Evolutionary conservation across 2,113 vertebrate species (phyloP).

Genomic region (Neolamprologus modestus): DNA sequence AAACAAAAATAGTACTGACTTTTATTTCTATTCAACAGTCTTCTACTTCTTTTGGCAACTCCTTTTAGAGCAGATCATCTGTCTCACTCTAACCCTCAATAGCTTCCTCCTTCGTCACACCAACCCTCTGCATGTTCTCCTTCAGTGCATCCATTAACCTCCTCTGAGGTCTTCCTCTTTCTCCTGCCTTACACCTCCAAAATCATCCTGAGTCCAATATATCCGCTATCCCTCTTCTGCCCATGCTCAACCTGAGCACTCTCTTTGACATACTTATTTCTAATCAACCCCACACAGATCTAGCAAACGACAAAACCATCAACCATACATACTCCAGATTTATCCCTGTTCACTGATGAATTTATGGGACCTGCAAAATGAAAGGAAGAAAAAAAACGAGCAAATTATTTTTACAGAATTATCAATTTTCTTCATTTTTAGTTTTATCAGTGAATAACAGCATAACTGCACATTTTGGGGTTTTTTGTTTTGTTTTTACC

Average conservation of each 20-base stretch:
- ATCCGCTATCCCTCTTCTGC: neutral
- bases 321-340: slow-evolving; percentile 6
- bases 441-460: neutral
- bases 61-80: neutral
- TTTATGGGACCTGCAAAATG: neutral
- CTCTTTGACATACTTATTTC: neutral
- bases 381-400: neutral
- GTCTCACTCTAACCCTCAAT: neutral
- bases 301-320: neutral
- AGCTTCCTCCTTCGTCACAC: neutral
- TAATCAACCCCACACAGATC: neutral
- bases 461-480: neutral
- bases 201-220: neutral
- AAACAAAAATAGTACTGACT: neutral
- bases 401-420: neutral
- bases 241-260: neutral
- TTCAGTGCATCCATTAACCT: neutral
- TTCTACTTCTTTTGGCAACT: neutral
- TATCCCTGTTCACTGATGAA: neutral
- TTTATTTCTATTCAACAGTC: neutral
- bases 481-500: neutral
- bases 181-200: neutral
- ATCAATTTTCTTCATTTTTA: neutral
- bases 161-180: neutral
- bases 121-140: neutral